Evolutionary conservation across 1,140 invertebrate genomes (phyloP).

Genomic region (Ceratina japonica): DNA sequence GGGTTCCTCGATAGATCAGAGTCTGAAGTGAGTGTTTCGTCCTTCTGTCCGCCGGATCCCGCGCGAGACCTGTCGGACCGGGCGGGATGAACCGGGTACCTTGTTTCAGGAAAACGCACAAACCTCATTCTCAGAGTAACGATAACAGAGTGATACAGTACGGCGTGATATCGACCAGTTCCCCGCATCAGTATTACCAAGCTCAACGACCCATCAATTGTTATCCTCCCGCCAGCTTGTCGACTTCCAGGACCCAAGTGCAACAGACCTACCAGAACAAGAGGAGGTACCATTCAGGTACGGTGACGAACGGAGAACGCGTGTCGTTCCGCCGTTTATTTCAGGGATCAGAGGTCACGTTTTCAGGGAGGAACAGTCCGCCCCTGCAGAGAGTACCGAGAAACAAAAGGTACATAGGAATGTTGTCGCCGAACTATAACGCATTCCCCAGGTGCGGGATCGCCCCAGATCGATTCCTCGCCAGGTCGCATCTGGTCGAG

Average conservation of each 20-base stretch:
- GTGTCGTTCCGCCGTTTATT: too few relatives aligned
- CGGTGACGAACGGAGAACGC: background rate
- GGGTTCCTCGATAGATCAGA: conserved; percentile 68
- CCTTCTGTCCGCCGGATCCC: background rate
- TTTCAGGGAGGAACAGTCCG: conserved; percentile 70
- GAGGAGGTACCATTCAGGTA: conserved; percentile 72
- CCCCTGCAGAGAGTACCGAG: conserved; percentile 68
- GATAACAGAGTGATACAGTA: conserved; percentile 56
- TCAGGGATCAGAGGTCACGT: background rate
- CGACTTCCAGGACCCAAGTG: conserved; percentile 60
- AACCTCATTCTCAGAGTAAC: conserved; percentile 52
- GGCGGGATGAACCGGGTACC: background rate
- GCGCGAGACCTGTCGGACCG: background rate
- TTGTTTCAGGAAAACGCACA: conserved; percentile 63
- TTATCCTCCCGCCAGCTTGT: conserved; percentile 61
- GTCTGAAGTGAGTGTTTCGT: conserved; percentile 65
- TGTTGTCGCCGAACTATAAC: conserved; percentile 60
- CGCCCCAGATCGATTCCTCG: conserved; percentile 80
- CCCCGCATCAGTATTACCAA: conserved; percentile 70
- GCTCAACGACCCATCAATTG: conserved; percentile 65
- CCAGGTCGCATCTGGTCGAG: conserved; percentile 78
- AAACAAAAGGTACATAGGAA: conserved; percentile 68
- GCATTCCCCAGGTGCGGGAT: conserved; percentile 64
- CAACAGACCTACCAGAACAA: conserved; percentile 74
- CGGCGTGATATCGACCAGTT: conserved; percentile 59